Conservation (phyloP, 2,888 invertebrate genomes). For the Hipparchia sbordonii region DNA sequence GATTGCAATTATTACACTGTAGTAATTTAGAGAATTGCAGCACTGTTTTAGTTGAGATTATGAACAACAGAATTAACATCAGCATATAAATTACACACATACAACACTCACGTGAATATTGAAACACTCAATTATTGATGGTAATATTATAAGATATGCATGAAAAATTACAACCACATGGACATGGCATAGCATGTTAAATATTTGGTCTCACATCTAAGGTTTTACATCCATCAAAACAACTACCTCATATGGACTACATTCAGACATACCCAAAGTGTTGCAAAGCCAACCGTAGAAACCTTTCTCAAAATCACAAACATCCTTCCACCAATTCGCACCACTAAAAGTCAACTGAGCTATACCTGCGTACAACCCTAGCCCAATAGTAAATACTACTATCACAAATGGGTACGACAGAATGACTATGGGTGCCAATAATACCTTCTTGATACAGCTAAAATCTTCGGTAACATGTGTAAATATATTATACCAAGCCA, state of each 20-base stretch:
- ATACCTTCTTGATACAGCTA: slow-evolving; percentile 83
- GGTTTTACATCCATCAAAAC: slow-evolving; percentile 83
- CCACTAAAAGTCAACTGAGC: slow-evolving; percentile 87
- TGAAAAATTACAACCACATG: slow-evolving; percentile 2
- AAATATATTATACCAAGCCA: slow-evolving; percentile 90
- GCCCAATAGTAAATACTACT: slow-evolving; percentile 84
- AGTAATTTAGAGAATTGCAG: no score
- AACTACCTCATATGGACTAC: slow-evolving; percentile 89
- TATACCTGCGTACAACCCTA: slow-evolving; percentile 86
- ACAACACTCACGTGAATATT: background rate
- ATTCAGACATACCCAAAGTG: slow-evolving; percentile 85
- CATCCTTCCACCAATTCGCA: slow-evolving; percentile 87
- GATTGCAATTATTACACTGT: no score
- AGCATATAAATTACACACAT: no score
- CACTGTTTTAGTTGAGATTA: no score
- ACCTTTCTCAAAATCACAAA: slow-evolving; percentile 89
- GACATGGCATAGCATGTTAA: background rate
- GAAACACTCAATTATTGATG: background rate
- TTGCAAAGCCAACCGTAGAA: slow-evolving; percentile 91
- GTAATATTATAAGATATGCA: slow-evolving; percentile 19
- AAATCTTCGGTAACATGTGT: slow-evolving; percentile 87
- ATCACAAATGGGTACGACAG: slow-evolving; percentile 88
- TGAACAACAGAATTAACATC: no score
- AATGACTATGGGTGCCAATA: slow-evolving; percentile 86
- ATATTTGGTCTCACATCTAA: slow-evolving; percentile 7